Base-by-base conservation (phyloP, 2,113 vertebrate species). In the Clarias magur region DNA sequence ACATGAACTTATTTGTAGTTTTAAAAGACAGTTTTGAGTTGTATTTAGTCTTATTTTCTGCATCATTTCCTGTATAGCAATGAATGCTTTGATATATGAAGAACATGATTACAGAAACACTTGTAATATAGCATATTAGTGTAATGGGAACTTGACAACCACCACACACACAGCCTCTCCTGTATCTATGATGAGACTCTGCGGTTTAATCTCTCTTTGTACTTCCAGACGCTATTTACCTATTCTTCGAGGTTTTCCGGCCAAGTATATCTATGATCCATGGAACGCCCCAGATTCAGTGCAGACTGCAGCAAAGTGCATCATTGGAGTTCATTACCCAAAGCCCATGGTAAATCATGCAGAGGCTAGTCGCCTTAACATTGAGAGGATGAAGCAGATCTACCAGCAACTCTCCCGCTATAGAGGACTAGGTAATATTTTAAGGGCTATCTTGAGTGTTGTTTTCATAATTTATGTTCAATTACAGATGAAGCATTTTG, bases 341-440 rank as follows among this genome's bases (percentile, higher is more conserved):
- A 95, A 94, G 76, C 95, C 95, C 82, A 96, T 96, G 94, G 94
- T 95, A 42, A 94, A 96, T 91, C 95, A 96, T 11, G 95, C 95
- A 0, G 95, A 95, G 89, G 91, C 94, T 0, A 96, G 95, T 88
- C 92, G 95, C 5, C 95, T 96, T 86, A 96, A 96, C 93, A 96
- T 96, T 13, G 95, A 96, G 91, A 93, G 95, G 86, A 96, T 96
- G 95, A 96, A 96, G 88, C 95, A 96, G 93, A 95, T 96, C 90
- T 96, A 96, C 92, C 95, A 96, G 92, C 95, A 95, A 34, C 94
- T 96, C 1, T 95, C 94, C 76, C 94, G 95, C 86, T 96, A 96
- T 92, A 85, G 95, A n/a, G 95, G 94, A 85, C 91, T 96, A 4
- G 94, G 95, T 95, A 86, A 89, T 93, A 65, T 30, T 60, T 72